Percentiles rank a stretch among this genome's conserved stretches.
Evolutionary conservation across 2,797 vertebrate genomes (phyloP).

Genomic region (Odontamblyopus lacepedii): DNA sequence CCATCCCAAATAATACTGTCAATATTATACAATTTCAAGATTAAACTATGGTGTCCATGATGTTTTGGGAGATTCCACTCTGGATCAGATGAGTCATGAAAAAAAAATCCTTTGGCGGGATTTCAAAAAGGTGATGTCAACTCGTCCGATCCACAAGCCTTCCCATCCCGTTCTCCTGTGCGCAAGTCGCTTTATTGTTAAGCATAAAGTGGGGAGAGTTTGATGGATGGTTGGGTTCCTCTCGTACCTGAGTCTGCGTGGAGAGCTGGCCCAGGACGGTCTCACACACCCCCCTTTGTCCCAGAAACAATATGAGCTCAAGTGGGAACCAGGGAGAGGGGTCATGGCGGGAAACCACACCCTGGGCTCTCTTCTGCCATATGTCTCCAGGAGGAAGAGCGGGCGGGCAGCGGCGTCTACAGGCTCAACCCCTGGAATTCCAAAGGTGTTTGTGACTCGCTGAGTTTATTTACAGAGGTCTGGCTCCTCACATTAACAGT

Average conservation of each 20-base stretch:
- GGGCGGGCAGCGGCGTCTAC: background rate
- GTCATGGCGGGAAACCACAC: conserved; percentile 61
- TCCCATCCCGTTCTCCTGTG: background rate
- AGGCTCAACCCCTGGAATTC: background rate
- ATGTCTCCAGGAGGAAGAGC: conserved; percentile 9
- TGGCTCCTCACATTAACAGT: background rate
- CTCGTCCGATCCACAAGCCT: background rate
- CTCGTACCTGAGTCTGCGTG: conserved; percentile 41
- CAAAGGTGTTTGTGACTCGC: conserved; percentile 16
- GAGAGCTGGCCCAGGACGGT: conserved; percentile 41
- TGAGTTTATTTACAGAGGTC: conserved; percentile 54
- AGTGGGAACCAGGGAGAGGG: conserved; percentile 39
- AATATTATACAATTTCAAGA: background rate
- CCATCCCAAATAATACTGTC: background rate
- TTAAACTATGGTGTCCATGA: background rate
- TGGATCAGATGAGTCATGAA: background rate
- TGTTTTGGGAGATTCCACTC: background rate
- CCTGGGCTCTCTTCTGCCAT: conserved; percentile 44
- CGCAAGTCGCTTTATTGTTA: background rate
- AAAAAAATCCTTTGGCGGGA: background rate
- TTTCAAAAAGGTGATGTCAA: background rate
- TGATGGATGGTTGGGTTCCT: conserved; percentile 26
- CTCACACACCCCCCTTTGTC: conserved; percentile 62
- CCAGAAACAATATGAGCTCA: conserved; percentile 60
- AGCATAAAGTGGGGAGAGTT: background rate